These are phyloP conservation scores for Austrofundulus limnaeus DNA, from an alignment of 2,113 vertebrate genomes.

Conservation along the genomic window DNA sequence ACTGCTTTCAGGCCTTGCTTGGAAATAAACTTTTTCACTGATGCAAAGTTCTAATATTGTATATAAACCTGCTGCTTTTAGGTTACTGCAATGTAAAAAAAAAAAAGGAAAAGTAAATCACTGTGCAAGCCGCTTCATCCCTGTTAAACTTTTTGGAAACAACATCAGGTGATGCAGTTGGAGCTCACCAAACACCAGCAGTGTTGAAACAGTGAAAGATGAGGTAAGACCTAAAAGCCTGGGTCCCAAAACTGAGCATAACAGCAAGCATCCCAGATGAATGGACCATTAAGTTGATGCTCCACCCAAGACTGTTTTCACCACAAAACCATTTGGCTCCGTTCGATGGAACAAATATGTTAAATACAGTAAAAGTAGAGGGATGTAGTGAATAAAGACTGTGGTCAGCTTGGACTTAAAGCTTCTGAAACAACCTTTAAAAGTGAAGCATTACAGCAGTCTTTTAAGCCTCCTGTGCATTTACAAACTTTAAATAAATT, in stretches of 20 bases:
- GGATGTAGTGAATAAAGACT: neutral
- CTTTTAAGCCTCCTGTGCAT: neutral
- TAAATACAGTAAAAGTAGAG: neutral
- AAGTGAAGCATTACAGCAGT: neutral
- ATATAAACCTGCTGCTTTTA: slow-evolving; percentile 38
- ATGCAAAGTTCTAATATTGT: slow-evolving; percentile 28
- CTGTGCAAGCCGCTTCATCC: slow-evolving; percentile 49
- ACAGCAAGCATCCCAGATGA: neutral
- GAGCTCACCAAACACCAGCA: neutral
- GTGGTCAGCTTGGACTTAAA: neutral
- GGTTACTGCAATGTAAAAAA: slow-evolving; percentile 55
- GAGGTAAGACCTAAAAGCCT: slow-evolving; percentile 14
- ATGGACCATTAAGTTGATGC: slow-evolving; percentile 1
- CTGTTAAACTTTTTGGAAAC: slow-evolving; percentile 29
- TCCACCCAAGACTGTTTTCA: slow-evolving; percentile 13
- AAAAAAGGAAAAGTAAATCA: slow-evolving; percentile 69
- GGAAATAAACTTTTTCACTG: slow-evolving; percentile 24
- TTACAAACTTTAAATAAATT: neutral
- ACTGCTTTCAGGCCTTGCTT: no score
- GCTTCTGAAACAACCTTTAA: neutral
- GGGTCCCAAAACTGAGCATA: neutral
- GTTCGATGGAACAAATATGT: neutral
- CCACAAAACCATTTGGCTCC: neutral
- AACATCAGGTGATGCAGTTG: slow-evolving; percentile 25
- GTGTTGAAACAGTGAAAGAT: slow-evolving; percentile 4